Evolutionary conservation across 1,140 invertebrate genomes (phyloP), one percentile per base, ranked within the genome.

Genomic region (Trachymyrmex cornetzi): DNA sequence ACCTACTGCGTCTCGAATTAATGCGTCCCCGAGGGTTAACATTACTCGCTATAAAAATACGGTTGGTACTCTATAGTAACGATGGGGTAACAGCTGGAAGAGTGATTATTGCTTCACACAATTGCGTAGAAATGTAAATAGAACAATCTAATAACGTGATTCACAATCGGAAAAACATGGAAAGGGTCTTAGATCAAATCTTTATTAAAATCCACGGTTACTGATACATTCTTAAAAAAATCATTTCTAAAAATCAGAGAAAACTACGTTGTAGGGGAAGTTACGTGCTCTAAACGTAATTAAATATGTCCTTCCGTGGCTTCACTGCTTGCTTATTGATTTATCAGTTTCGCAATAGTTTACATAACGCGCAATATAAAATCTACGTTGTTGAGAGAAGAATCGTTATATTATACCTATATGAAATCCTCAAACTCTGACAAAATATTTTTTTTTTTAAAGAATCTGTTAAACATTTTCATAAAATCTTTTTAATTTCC

Each of bases 1-100:
- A 6, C 2, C 19, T 16, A 2, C 24, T 16, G 11, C 9, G n/a
- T 6, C 30, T 82, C 53, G 12, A 82, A 72, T 82, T 82, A 82
- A 72, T 6, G 14, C n/a, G 9, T 12, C 4, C 3, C 3, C 34
- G 1, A 44, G 64, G 66, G n/a, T 71, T 71, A 24, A 3, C 5
- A 59, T 82, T 72, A 59, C 16, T 53, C 3, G 66, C 34, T 82
- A 59, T 82, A 59, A 82, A 82, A 82, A 82, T 72, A 59, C 22
- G 11, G 14, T 2, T 27, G 2, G 24, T 48, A 14, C 27, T 69
- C 14, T 67, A 19, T 24, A 16, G 11, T 50, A 66, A 66, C 22
- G 5, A 7, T 50, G 12, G 0, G 19, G 16, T 27, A 38, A 11
- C 1, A 34, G 1, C 30, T 7, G 30, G 12, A 5, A 64, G 19